These are phyloP conservation scores for Panzeria rudis DNA, from an alignment of 2,888 invertebrate species.

Conservation along the genomic window DNA sequence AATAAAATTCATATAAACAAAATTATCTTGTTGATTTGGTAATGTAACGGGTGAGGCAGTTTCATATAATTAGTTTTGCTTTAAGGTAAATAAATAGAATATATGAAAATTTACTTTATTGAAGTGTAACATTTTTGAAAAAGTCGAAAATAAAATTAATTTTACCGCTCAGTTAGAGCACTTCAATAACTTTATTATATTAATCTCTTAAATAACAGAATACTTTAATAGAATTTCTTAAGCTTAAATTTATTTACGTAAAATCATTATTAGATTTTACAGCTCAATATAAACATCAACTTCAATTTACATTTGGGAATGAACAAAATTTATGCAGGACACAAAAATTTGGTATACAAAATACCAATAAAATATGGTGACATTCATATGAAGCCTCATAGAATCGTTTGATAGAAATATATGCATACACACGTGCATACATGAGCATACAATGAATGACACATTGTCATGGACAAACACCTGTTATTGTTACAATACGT, in stretches of 20 bases:
- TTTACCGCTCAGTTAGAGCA: too few relatives aligned
- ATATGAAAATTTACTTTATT: too few relatives aligned
- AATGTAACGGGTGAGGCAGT: too few relatives aligned
- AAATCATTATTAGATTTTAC: background rate
- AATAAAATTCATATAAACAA: too few relatives aligned
- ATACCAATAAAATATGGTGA: constrained; percentile 46
- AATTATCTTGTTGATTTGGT: too few relatives aligned
- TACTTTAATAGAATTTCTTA: background rate
- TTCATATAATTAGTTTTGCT: too few relatives aligned
- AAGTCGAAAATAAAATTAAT: too few relatives aligned
- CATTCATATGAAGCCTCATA: constrained; percentile 14
- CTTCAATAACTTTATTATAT: background rate
- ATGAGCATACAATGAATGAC: constrained; percentile 11
- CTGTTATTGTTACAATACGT: constrained; percentile 32
- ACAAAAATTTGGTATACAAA: background rate
- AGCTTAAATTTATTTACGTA: background rate
- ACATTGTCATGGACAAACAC: constrained; percentile 36
- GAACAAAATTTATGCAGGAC: background rate
- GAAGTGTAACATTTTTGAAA: too few relatives aligned
- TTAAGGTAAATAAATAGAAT: too few relatives aligned
- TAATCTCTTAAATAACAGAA: background rate
- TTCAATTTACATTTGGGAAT: background rate
- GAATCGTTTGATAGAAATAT: constrained; percentile 43
- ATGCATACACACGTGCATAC: constrained; percentile 58
- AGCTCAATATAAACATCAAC: background rate